These are phyloP conservation scores for Setophaga coronata DNA, from an alignment of 2,113 vertebrate species.

Conservation along the genomic window DNA sequence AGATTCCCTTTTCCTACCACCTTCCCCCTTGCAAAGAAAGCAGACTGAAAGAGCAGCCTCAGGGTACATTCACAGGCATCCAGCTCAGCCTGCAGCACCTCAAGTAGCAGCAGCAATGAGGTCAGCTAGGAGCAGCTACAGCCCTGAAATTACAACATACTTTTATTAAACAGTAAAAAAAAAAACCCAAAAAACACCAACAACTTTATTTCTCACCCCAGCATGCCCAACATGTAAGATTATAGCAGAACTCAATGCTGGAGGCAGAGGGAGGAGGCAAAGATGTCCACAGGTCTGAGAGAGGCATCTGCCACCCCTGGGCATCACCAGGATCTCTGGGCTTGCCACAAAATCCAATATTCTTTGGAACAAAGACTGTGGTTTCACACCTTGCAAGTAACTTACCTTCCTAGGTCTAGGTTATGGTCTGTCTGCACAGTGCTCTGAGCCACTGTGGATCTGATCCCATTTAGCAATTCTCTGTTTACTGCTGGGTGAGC, in stretches of 20 bases:
- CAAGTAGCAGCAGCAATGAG: neutral
- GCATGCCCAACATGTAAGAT: neutral
- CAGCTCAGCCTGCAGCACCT: neutral
- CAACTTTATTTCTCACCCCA: neutral
- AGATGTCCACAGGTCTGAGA: neutral
- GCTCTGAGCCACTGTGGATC: neutral
- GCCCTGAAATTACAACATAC: neutral
- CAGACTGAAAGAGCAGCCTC: neutral
- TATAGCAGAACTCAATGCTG: neutral
- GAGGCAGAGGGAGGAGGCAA: neutral
- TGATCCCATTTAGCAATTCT: neutral
- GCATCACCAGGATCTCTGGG: neutral
- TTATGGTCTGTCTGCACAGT: neutral
- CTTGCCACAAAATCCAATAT: neutral
- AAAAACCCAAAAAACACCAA: accelerated
- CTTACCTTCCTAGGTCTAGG: neutral
- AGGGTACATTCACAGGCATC: neutral
- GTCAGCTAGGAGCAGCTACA: neutral
- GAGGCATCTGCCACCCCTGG: accelerated
- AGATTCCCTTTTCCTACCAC: neutral
- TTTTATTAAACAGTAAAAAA: neutral
- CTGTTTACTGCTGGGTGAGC: neutral
- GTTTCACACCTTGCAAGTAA: neutral
- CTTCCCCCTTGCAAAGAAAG: neutral
- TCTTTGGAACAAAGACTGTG: neutral